Base-by-base conservation (phyloP, 2,888 invertebrate species). In the Cheilosia scutellata region DNA sequence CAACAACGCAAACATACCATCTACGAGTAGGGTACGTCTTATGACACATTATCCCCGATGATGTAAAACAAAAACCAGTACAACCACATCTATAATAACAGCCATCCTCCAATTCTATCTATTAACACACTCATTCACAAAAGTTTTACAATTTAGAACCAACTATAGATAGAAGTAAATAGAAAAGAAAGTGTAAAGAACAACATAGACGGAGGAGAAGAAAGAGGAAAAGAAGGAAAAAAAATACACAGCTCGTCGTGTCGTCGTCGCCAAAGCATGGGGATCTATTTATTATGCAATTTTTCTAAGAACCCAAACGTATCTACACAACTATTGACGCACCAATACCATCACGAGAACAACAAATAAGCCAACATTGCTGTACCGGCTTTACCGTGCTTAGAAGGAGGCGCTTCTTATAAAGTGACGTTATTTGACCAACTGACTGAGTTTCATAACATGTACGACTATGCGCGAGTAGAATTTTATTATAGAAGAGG, bases 341-440 rank as follows among this genome's bases (percentile, higher is more conserved):
- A 42, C 42, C 16, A n/a, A 1, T 1, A 16, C 20, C n/a, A 42
- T 0, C n/a, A 44, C 44, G 5, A 5, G 16, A 5, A 20, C 44
- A n/a, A 44, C 1, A 2, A 6, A 44, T 16, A 16, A 16, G 44
- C n/a, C n/a, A 6, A 20, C 44, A 44, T 16, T 44, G 20, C 44
- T 16, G 16, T 7, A 44, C 16, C 16, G 44, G 16, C 44, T 44
- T 44, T 44, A 16, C 16, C n/a, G 44, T 44, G 20, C 7, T 44
- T 44, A 44, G 20, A 20, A 6, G 16, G 31, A 47, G 44, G 20
- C 33, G 47, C 6, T 63, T 47, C 31, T 9, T 3, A 33, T 33
- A 13, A 63, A 65, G 49, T 55, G 53, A 42, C 42, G 53, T 55
- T 68, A 53, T 42, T 68, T 68, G 66, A 68, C 66, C 66, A 68